phyloP scores from a whole-genome alignment of 1,140 invertebrate species.

The Euborellia annulipes region DNA sequence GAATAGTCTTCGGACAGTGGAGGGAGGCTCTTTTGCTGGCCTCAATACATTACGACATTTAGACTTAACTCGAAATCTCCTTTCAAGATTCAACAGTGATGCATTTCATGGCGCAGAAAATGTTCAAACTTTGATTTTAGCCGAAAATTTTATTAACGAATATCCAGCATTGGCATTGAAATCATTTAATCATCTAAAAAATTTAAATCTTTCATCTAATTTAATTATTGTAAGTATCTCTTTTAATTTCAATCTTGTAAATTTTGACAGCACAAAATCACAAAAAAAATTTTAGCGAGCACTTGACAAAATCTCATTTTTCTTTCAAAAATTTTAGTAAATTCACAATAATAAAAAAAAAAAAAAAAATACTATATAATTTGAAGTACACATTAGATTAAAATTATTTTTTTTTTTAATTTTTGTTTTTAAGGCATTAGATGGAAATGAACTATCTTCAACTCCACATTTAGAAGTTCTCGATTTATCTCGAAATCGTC shows the following conservation, averaged over 20 bases:
- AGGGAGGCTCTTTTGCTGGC: conserved; percentile 51
- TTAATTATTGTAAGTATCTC: conserved; percentile 49
- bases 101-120: conserved; percentile 58
- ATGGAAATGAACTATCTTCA: conserved; percentile 44
- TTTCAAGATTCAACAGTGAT: conserved; percentile 62
- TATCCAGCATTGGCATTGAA: conserved; percentile 64
- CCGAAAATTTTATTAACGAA: conserved; percentile 66
- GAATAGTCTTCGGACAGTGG: conserved; percentile 56
- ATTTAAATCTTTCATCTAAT: conserved; percentile 67
- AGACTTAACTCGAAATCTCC: conserved; percentile 55
- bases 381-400: no score
- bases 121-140: conserved; percentile 61
- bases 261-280: no score
- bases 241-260: no score
- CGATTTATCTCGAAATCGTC: conserved; percentile 69
- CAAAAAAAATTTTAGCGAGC: no score
- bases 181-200: conserved; percentile 44
- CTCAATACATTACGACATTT: conserved; percentile 48
- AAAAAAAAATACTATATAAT: no score
- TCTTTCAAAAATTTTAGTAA: neutral
- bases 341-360: no score
- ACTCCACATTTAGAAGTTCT: conserved; percentile 51
- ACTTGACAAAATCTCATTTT: neutral
- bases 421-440: conserved; percentile 40
- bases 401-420: no score